A percentile compares a stretch with the other conserved stretches of the same genome.
Conservation (phyloP, 2,797 vertebrate genomes). For the Bucorvus abyssinicus region DNA sequence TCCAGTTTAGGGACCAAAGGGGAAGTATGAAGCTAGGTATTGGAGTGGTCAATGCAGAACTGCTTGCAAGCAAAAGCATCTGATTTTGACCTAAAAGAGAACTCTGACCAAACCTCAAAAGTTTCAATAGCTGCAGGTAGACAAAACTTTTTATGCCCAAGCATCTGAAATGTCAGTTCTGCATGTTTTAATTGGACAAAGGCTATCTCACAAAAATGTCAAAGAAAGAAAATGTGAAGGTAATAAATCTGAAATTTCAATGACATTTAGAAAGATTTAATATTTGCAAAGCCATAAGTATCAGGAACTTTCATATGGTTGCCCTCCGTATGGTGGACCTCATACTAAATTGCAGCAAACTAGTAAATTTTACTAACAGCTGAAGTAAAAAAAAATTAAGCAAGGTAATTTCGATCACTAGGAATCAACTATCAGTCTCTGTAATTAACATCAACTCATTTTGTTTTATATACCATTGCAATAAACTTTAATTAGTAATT, state of each 20-base stretch:
- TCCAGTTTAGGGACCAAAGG: neutral
- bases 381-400: neutral
- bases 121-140: neutral
- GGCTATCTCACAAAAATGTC: neutral
- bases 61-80: neutral
- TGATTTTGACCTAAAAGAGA: neutral
- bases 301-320: neutral
- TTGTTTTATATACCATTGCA: neutral
- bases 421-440: neutral
- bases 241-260: neutral
- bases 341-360: neutral
- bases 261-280: neutral
- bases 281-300: neutral
- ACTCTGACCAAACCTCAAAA: neutral
- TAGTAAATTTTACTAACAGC: neutral
- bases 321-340: neutral
- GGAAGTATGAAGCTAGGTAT: neutral
- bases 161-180: neutral
- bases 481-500: neutral
- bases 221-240: neutral
- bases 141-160: neutral
- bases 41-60: neutral
- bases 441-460: neutral
- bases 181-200: neutral
- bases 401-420: neutral